Evolutionary conservation across 2,797 vertebrate genomes (phyloP), one percentile per base, ranked within the genome.

Genomic region (Melanotaenia nigrans): DNA sequence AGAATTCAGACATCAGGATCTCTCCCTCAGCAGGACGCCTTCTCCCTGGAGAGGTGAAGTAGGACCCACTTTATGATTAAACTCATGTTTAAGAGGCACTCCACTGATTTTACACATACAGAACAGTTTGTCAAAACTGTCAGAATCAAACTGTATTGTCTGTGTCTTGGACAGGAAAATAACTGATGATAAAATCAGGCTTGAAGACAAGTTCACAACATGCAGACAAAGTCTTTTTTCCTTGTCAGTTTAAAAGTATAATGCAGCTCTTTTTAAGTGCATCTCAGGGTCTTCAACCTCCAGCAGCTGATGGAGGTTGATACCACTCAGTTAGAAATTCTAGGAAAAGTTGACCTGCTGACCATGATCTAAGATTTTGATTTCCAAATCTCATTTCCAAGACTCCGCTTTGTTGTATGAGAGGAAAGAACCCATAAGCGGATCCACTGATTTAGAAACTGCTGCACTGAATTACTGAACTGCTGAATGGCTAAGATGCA

Each of bases 11-110:
- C 22, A 78, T 99, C 88, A 94, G 88, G 62, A 85, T 99, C 57
- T 75, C 87, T 0, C 97, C 98, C 7, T 80, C 86, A 0, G 92
- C 95, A 69, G 97, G 97, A 40, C 89, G 92, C 0, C 92, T 99
- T 68, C 59, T 92, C 18, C 96, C 97, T 0, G 96, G 96, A 65
- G 91, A 98, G 97, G 98, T 98, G 42, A 3, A 55, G 64, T 38
- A 49, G 1, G 53, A 47, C 30, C 16, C 1, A 1, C 13, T 63
- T 4, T 64, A 25, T 72, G n/a, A 57, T 80, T 64, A 63, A 30
- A 35, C 33, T 36, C 25, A 62, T 36, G 5, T 68, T 18, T 67
- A 61, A 65, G 24, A 32, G 47, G 4, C 56, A 58, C 16, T 22
- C 16, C 13, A 20, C 14, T 0, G 0, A 59, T 71, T 77, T 61